Conservation (phyloP, 2,113 vertebrate genomes). For the Vimba vimba region DNA sequence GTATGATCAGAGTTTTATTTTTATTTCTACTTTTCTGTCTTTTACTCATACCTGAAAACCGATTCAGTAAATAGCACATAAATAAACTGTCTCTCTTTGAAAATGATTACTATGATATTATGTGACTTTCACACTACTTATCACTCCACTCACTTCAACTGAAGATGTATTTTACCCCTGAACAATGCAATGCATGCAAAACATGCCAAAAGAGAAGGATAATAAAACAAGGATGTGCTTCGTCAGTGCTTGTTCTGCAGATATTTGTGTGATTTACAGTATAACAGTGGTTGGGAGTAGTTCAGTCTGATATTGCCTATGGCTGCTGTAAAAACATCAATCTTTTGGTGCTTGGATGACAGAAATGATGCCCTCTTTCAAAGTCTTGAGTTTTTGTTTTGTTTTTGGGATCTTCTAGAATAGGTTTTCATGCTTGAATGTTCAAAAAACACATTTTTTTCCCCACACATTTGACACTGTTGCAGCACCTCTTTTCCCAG, state of each 20-base stretch:
- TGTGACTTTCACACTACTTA: not conserved
- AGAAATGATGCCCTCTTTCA: no score
- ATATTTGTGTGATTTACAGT: constrained; percentile 5
- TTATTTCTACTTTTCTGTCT: not conserved
- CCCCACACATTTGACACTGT: no score
- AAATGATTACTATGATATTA: not conserved
- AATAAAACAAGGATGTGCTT: not conserved
- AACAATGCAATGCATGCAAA: not conserved
- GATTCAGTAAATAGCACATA: not conserved
- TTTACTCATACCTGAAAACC: not conserved
- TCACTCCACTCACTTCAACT: not conserved
- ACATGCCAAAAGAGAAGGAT: not conserved
- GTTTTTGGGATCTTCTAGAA: no score
- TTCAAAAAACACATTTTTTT: no score
- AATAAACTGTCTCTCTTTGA: not conserved
- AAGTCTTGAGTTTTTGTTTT: no score
- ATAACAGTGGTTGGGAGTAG: not conserved
- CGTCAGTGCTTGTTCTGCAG: constrained; percentile 2
- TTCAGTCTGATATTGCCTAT: not conserved
- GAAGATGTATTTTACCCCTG: not conserved
- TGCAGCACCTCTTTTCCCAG: no score
- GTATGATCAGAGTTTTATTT: not conserved
- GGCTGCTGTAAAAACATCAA: not conserved
- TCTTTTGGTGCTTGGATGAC: no score
- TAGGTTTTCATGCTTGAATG: no score